Evolutionary conservation across 2,113 vertebrate genomes (phyloP), one percentile per base, ranked within the genome.

Genomic region (Hypanus sabinus): DNA sequence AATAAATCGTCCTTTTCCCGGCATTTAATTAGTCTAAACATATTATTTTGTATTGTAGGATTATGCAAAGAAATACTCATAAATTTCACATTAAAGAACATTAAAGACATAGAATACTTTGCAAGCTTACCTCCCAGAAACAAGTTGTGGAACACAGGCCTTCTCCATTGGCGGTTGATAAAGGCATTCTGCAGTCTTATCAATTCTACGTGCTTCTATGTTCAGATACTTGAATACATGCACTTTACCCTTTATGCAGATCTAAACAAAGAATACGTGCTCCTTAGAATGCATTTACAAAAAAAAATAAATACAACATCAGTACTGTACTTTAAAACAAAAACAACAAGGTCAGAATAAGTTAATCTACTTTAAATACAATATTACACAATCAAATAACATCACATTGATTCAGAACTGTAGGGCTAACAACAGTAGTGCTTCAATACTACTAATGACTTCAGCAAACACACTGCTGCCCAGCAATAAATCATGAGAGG

Each of bases 201-300:
- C 97, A 62, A 97, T 98, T 94, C 98, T 98, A 96, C 98, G 99
- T 0, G 98, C 98, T 94, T 99, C 98, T 70, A 99, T 98, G 94
- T 96, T 97, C 96, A 99, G 97, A 81, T 99, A 99, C 95, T 99
- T 99, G 95, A 99, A 99, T 96, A 99, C 99, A 96, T 99, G 98
- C 94, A 99, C 97, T 96, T 97, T 99, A 2, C 98, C 98, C 95
- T 98, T 99, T 65, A 98, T 98, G 95, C 98, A 99, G 96, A 99
- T 98, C 98, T 99, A 95, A 87, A 46, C 75, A 92, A 20, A 73
- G 38, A 93, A 24, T 60, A 60, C 12, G 57, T 68, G 8, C 36
- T 93, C 91, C 38, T 62, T 62, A 65, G 85, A 62, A 16, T 33
- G 30, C n/a, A 33, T 30, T 62, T 16, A 9, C 85, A 88, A 88